Conservation (phyloP, 2,113 vertebrate species). For the Pyrgilauda ruficollis region DNA sequence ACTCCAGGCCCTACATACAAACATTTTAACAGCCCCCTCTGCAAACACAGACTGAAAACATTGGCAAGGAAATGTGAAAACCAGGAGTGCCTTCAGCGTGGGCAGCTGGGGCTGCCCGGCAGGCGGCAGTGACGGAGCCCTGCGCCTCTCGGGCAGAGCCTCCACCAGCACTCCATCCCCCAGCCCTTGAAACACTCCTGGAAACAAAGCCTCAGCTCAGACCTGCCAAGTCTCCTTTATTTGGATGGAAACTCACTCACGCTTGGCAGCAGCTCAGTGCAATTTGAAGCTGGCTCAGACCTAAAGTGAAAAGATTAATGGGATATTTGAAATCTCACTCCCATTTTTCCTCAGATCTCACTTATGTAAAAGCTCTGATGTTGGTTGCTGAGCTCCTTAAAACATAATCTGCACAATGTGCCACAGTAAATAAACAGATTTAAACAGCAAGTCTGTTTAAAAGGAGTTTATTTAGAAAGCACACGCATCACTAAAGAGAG, state of each 20-base stretch:
- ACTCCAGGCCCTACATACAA: neutral
- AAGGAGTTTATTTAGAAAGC: constrained; percentile 52
- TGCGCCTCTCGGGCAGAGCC: fast-evolving
- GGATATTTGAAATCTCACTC: constrained; percentile 58
- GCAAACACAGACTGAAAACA: neutral
- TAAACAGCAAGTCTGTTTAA: constrained; percentile 46
- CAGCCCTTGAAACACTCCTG: neutral
- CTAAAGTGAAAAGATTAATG: constrained; percentile 64
- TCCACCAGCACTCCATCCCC: neutral
- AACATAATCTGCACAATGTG: constrained; percentile 55
- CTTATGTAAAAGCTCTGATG: constrained; percentile 55
- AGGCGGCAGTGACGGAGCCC: fast-evolving
- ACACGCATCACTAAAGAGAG: constrained; percentile 39
- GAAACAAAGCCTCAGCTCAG: constrained; percentile 9
- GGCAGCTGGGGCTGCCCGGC: neutral
- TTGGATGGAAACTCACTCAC: constrained; percentile 34
- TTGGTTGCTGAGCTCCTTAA: constrained; percentile 50
- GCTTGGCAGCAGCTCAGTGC: constrained; percentile 29
- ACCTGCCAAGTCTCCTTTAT: constrained; percentile 38
- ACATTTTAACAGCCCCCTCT: neutral
- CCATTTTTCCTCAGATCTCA: constrained; percentile 54
- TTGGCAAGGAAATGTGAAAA: neutral
- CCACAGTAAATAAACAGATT: constrained; percentile 65
- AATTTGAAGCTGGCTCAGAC: constrained; percentile 59
- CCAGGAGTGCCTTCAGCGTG: fast-evolving